Evolutionary conservation across 2,113 vertebrate species (phyloP), one percentile per base, ranked within the genome.

Genomic region (Caranx ignobilis): DNA sequence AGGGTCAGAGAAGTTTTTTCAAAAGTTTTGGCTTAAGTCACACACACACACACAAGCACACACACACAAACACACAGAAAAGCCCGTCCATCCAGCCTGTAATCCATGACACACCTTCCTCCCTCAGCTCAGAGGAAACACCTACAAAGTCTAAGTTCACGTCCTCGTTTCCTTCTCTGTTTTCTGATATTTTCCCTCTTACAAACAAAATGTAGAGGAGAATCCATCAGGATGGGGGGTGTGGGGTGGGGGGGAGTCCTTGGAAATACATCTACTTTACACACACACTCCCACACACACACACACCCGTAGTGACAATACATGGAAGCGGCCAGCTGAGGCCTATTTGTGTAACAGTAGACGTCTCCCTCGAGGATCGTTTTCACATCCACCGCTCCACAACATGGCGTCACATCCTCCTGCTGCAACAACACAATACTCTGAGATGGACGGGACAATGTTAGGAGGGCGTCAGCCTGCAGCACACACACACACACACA

Each of bases 321-420:
- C 81, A 63, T 62, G 90, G 92, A 94, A 92, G 90, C 87, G 65
- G 73, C 81, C 83, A 83, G 77, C 73, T 63, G 75, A 72, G 85
- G 86, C 79, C 78, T 81, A 60, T 82, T 61, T 62, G 59, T 50
- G 80, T 74, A 88, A 87, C 76, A 26, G 55, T 70, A 66, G 61
- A 86, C 61, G 26, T 5, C 57, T 82, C 89, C 86, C 90, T 79
- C 32, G 88, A 81, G 91, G 73, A 45, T 90, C 77, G 26, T 92
- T 93, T 89, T 90, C 82, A 82, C 83, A 64, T 84, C n/a, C 63
- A 81, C 43, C 11, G 6, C 64, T 89, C 82, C 87, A 87, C 90
- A 90, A 90, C 85, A 88, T 87, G 84, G 21, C 64, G 85, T 93
- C 80, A 87, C 89, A 87, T 93, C 92, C 91, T 90, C 55, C 26